These are phyloP conservation scores for Eurypyga helias DNA, from an alignment of 2,113 vertebrate species.

Conservation along the genomic window DNA sequence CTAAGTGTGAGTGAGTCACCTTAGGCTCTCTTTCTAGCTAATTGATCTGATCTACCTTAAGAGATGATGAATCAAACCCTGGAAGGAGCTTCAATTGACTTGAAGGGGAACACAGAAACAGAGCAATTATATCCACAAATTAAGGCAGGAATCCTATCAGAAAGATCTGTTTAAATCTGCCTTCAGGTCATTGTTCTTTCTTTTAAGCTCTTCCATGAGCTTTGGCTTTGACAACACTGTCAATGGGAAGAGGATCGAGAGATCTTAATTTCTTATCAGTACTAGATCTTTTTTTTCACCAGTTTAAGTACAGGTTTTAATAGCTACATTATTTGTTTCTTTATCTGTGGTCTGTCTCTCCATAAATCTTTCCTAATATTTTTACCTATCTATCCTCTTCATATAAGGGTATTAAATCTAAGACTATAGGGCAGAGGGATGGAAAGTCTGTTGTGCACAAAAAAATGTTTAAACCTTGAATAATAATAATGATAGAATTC, in stretches of 20 bases:
- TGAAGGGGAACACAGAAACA: not conserved
- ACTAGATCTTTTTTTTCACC: not conserved
- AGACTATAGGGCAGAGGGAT: not conserved
- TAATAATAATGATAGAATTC: not conserved
- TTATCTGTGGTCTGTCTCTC: not conserved
- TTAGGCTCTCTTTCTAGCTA: not conserved
- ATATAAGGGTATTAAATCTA: not conserved
- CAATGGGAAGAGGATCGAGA: not conserved
- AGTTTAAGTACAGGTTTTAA: not conserved
- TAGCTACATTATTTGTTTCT: not conserved
- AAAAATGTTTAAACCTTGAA: not conserved
- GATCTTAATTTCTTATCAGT: not conserved
- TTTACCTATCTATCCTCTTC: not conserved
- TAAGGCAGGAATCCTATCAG: not conserved
- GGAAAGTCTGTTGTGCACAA: not conserved
- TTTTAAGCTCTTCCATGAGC: not conserved
- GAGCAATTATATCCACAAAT: constrained; percentile 14
- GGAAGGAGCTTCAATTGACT: constrained; percentile 12
- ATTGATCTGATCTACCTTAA: constrained; percentile 8
- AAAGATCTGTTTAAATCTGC: not conserved
- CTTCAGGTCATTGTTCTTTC: not conserved
- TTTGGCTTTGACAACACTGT: not conserved
- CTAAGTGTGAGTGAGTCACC: not conserved
- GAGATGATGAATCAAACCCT: constrained; percentile 7
- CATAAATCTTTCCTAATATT: not conserved